phyloP scores from a whole-genome alignment of 2,797 vertebrate genomes.

The Muscicapa comitata region DNA sequence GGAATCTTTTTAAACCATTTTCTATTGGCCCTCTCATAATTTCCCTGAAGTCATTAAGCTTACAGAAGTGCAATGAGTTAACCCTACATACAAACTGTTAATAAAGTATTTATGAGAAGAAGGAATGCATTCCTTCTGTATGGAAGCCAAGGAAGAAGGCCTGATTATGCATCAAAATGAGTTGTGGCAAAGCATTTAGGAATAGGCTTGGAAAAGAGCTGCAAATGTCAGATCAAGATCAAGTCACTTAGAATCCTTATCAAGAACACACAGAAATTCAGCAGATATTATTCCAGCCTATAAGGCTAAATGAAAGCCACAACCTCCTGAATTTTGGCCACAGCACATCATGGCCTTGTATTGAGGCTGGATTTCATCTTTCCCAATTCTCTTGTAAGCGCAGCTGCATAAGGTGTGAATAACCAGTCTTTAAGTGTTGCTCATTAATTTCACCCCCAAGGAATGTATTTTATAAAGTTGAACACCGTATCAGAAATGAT shows the following conservation, averaged over 20 bases:
- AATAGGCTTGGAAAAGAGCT: not conserved
- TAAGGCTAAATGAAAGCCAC: not conserved
- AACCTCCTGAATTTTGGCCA: not conserved
- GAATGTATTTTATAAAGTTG: not conserved
- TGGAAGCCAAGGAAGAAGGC: not conserved
- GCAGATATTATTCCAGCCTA: not conserved
- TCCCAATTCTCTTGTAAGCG: not conserved
- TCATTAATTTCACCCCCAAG: constrained; percentile 38
- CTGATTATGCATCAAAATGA: not conserved
- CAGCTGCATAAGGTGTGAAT: constrained; percentile 38
- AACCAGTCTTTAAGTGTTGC: not conserved
- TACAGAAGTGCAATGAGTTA: not conserved
- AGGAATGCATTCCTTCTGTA: not conserved
- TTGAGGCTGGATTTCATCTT: not conserved
- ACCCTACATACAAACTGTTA: not conserved
- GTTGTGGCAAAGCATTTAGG: not conserved
- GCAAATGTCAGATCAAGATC: not conserved
- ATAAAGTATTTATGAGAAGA: not conserved
- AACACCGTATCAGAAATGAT: not conserved
- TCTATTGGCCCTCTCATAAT: not conserved
- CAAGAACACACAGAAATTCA: not conserved
- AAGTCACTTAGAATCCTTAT: not conserved
- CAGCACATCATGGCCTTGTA: not conserved
- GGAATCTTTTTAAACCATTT: not conserved
- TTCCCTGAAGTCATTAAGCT: not conserved